Conservation (phyloP, 2,888 invertebrate species). For the Lagria hirta region DNA sequence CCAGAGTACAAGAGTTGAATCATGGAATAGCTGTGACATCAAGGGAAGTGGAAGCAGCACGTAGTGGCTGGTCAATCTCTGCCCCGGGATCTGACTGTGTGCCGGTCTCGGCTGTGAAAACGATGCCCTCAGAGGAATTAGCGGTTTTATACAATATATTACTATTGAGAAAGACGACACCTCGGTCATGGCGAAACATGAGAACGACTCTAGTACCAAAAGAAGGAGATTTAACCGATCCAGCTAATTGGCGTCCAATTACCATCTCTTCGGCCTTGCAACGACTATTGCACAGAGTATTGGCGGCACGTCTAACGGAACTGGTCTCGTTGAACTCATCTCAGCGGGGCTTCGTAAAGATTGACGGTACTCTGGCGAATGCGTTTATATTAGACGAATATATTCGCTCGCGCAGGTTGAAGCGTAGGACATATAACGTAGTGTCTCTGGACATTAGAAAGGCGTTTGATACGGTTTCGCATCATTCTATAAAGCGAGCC, state of each 20-base stretch:
- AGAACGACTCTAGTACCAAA: conserved; percentile 30
- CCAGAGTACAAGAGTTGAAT: not conserved
- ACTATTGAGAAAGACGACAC: conserved; percentile 19
- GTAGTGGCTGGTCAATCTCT: not conserved
- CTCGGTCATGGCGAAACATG: conserved; percentile 19
- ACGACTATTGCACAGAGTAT: conserved; percentile 34
- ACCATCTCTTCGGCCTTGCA: conserved; percentile 37
- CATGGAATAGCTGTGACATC: not conserved
- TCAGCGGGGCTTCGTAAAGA: no score
- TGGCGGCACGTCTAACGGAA: conserved; percentile 24
- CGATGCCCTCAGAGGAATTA: conserved; percentile 4
- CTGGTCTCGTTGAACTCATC: conserved; percentile 17
- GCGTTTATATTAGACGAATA: no score
- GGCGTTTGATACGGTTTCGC: conserved; percentile 34
- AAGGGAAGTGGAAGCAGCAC: conserved; percentile 8
- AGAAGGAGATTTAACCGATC: conserved; percentile 24
- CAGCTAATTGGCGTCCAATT: conserved; percentile 39
- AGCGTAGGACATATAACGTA: conserved; percentile 16
- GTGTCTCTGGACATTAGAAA: conserved; percentile 30
- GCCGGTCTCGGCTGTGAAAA: not conserved
- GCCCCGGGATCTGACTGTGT: conserved; percentile 6
- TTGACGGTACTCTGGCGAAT: no score
- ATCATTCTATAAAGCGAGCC: conserved; percentile 25
- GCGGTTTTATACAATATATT: conserved; percentile 23
- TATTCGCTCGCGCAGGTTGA: no score